These are phyloP conservation scores for Karalla daura DNA, from an alignment of 2,797 vertebrate genomes.

Conservation along the genomic window DNA sequence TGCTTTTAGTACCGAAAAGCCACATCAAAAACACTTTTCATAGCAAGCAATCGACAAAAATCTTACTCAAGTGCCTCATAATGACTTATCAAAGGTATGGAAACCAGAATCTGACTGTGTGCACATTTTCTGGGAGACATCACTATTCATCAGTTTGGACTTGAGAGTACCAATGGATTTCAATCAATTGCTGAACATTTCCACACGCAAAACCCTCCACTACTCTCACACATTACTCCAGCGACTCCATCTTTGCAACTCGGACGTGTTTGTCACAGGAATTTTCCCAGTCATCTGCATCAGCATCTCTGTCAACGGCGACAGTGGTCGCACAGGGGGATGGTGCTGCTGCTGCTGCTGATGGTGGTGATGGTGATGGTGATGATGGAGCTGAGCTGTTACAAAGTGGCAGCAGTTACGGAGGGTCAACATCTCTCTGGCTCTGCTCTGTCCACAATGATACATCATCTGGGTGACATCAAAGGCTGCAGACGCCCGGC, in stretches of 20 bases:
- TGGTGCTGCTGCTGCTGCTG: too few relatives aligned
- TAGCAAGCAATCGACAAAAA: too few relatives aligned
- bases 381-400: slow-evolving; percentile 43
- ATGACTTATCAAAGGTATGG: too few relatives aligned
- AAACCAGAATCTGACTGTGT: too few relatives aligned
- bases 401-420: slow-evolving; percentile 54
- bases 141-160: too few relatives aligned
- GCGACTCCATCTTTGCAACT: slow-evolving; percentile 17
- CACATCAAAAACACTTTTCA: too few relatives aligned
- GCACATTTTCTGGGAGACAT: too few relatives aligned
- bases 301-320: background rate
- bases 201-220: too few relatives aligned
- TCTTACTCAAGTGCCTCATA: too few relatives aligned
- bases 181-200: too few relatives aligned
- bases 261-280: slow-evolving; percentile 25
- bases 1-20: background rate
- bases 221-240: background rate
- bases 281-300: slow-evolving; percentile 17
- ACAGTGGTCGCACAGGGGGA: background rate
- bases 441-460: slow-evolving; percentile 39
- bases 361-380: too few relatives aligned
- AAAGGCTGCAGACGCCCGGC: slow-evolving; percentile 32
- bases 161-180: too few relatives aligned
- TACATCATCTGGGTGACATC: slow-evolving; percentile 45
- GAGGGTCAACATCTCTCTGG: slow-evolving; percentile 33